Evolutionary conservation across 2,888 invertebrate species (phyloP).

Genomic region (Caenorhabditis japonica): DNA sequence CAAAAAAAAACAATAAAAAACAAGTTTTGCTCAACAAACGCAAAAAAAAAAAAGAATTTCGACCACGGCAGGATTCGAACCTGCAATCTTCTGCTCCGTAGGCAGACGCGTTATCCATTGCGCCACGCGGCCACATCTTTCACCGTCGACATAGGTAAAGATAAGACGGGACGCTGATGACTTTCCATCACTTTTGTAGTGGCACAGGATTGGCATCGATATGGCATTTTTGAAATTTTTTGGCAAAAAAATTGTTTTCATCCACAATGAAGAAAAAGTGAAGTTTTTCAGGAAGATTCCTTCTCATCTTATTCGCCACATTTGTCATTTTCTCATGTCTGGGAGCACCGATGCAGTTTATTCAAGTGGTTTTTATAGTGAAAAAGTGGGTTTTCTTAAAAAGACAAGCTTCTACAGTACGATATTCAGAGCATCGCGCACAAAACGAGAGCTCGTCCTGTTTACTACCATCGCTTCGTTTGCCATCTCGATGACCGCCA

Average conservation of each 20-base stretch:
- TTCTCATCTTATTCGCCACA: constrained; percentile 31
- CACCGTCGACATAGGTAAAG: too few relatives aligned
- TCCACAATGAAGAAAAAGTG: neutral
- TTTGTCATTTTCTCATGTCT: constrained; percentile 40
- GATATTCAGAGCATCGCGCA: constrained; percentile 2
- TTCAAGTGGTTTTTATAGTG: constrained; percentile 30
- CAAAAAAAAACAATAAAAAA: too few relatives aligned
- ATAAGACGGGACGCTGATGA: too few relatives aligned
- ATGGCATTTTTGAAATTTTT: too few relatives aligned
- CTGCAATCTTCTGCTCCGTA: constrained; percentile 78
- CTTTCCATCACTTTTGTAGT: too few relatives aligned
- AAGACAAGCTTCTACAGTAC: neutral
- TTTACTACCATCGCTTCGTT: constrained; percentile 20
- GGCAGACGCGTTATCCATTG: constrained; percentile 77
- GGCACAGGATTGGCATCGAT: too few relatives aligned
- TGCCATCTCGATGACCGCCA: constrained; percentile 16
- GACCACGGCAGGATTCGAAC: constrained; percentile 77
- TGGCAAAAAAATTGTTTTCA: too few relatives aligned
- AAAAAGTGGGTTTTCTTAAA: constrained; percentile 14
- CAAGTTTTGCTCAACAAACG: too few relatives aligned
- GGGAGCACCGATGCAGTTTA: constrained; percentile 46
- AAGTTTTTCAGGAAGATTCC: constrained; percentile 20
- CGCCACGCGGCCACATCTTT: constrained; percentile 67
- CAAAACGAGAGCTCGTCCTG: constrained; percentile 16
- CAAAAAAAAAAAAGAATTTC: constrained; percentile 37